Percentiles rank a stretch among this genome's conserved stretches.
Conservation (phyloP, 2,888 invertebrate genomes). For the Teinopalpus imperialis region DNA sequence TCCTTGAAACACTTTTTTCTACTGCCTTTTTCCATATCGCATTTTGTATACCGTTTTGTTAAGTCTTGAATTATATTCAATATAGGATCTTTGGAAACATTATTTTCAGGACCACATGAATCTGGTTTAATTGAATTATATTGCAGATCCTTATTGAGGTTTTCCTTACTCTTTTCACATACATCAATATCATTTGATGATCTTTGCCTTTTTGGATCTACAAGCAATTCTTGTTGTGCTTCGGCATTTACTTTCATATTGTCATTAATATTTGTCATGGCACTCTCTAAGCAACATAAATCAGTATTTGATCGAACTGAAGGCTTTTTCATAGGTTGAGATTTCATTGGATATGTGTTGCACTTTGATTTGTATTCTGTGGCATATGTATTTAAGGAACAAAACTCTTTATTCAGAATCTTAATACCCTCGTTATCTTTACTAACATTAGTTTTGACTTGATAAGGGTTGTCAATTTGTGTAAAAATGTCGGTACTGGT, state of each 20-base stretch:
- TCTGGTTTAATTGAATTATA: conserved; percentile 26
- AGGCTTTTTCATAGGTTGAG: conserved; percentile 40
- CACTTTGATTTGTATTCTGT: conserved; percentile 30
- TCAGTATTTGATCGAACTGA: conserved; percentile 54
- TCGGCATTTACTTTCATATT: conserved; percentile 24
- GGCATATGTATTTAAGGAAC: conserved; percentile 30
- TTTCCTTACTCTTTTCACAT: conserved; percentile 26
- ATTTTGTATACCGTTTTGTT: conserved; percentile 68
- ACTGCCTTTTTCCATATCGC: conserved; percentile 51
- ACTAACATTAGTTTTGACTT: conserved; percentile 25
- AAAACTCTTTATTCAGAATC: conserved; percentile 13
- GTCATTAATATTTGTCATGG: conserved; percentile 24
- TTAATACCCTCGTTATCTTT: conserved; percentile 19
- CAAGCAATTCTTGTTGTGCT: conserved; percentile 20
- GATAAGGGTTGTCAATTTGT: conserved; percentile 24
- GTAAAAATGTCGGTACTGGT: conserved; percentile 34
- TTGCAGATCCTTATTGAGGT: conserved; percentile 19
- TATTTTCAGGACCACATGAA: conserved; percentile 28
- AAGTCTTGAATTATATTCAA: conserved; percentile 64
- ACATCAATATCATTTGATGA: conserved; percentile 20
- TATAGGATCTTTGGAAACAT: conserved; percentile 46
- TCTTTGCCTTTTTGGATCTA: no score
- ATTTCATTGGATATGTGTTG: conserved; percentile 52
- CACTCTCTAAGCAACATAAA: conserved; percentile 37
- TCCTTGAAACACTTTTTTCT: conserved; percentile 70